phyloP scores from a whole-genome alignment of 2,888 invertebrate genomes.

The Apomyelois bistriatella region DNA sequence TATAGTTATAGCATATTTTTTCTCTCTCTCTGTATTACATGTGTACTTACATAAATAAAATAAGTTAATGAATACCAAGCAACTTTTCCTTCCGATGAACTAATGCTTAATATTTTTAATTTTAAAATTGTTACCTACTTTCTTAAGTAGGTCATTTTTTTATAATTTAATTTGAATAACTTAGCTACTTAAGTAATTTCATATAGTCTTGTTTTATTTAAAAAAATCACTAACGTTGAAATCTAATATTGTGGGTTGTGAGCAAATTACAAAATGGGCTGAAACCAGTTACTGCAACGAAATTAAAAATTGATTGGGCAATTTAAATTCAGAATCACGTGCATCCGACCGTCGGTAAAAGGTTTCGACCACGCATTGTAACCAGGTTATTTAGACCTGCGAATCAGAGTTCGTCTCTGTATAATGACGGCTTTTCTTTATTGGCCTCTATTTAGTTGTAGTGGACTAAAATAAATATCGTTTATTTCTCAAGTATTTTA shows the following conservation, averaged over 20 bases:
- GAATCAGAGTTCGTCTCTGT: background rate
- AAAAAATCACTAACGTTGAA: too few relatives aligned
- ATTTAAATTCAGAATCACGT: slow-evolving; percentile 71
- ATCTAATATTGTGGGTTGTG: slow-evolving; percentile 2
- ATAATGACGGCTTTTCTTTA: slow-evolving; percentile 3
- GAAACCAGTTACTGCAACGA: slow-evolving; percentile 41
- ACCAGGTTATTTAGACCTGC: slow-evolving; percentile 36
- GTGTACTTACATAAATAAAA: too few relatives aligned
- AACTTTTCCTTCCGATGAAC: too few relatives aligned
- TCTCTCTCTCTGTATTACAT: too few relatives aligned
- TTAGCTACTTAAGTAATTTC: too few relatives aligned
- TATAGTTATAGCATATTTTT: too few relatives aligned
- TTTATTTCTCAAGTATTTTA: background rate
- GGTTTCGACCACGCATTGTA: slow-evolving; percentile 37
- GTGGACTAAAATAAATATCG: slow-evolving; percentile 26
- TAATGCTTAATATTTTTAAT: too few relatives aligned
- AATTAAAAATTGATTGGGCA: slow-evolving; percentile 70
- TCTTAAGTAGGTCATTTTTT: too few relatives aligned
- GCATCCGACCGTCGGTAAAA: slow-evolving; percentile 41
- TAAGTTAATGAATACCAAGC: too few relatives aligned
- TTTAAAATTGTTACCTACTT: too few relatives aligned
- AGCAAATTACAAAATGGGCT: slow-evolving; percentile 13
- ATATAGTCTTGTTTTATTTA: too few relatives aligned
- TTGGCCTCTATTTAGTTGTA: slow-evolving; percentile 16
- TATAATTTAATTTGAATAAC: too few relatives aligned